These are phyloP conservation scores for Heliconius hortense DNA, from an alignment of 2,888 invertebrate species.

Conservation along the genomic window DNA sequence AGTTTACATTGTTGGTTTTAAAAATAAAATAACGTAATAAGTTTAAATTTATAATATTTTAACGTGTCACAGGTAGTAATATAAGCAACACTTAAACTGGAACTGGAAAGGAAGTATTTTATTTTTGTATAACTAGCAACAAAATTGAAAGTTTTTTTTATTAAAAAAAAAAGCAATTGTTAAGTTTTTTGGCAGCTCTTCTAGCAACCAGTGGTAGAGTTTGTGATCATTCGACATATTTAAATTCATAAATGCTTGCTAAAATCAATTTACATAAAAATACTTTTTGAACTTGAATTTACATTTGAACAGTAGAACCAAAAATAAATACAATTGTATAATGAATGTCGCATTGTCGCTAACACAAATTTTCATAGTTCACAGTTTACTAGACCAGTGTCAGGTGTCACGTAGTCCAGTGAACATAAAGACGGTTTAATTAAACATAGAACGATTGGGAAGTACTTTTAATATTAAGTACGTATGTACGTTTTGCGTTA, in stretches of 20 bases:
- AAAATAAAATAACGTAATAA: not conserved
- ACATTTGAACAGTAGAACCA: not conserved
- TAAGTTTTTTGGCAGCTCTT: no score
- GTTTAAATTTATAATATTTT: no score
- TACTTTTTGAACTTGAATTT: not conserved
- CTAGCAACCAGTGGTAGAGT: no score
- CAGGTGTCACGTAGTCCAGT: not conserved
- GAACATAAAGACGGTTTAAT: not conserved
- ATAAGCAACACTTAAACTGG: no score
- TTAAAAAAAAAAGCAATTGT: no score
- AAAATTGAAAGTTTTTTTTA: no score
- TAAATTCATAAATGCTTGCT: no score
- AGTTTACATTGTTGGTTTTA: not conserved
- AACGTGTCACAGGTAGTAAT: no score
- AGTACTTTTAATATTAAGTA: not conserved
- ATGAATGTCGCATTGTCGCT: not conserved
- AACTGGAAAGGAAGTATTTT: no score
- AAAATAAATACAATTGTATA: not conserved
- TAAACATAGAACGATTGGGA: not conserved
- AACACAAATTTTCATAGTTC: slow-evolving; percentile 6
- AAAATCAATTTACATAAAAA: not conserved
- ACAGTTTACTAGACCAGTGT: slow-evolving; percentile 3
- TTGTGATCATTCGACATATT: no score
- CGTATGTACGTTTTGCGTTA: not conserved
- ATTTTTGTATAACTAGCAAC: no score